Base-by-base conservation (phyloP, 2,888 invertebrate species). In the Nudaria mundana region DNA sequence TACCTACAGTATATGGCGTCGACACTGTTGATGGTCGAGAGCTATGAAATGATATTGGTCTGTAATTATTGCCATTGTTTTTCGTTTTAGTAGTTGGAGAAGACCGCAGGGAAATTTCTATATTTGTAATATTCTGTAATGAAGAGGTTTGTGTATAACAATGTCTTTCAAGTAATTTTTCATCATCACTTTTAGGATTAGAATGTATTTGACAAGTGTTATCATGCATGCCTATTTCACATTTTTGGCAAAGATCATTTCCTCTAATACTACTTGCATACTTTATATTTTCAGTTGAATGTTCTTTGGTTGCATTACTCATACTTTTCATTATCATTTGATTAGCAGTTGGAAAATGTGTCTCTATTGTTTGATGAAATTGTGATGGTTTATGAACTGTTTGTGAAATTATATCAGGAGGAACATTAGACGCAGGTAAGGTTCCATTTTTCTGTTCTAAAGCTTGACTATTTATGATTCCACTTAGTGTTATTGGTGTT, bases 141-240 rank as follows among this genome's bases (percentile, higher is more conserved):
- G 88, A 85, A 18, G 84, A 66, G 20, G 82, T 76, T 52, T 83
- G 81, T 13, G 81, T 64, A 39, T 78, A 79, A 48, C 71, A 69
- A 51, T 78, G 72, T 48, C 81, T 75, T 59, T 90, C 89, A 40
- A 85, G 55, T 56, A 90, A 63, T 56, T 90, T 90, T 70, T 90
- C 89, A 45, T 90, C 89, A 39, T 90, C 89, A 58, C 89, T 90
- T 63, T 88, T 89, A 63, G 86, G 86, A 61, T 80, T 87, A 39
- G 78, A 75, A 56, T 66, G 63, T 37, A 72, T 48, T 33, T 66
- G 63, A 24, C 66, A 65, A 43, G 81, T 79, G 48, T 71, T 78
- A 3, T 75, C 76, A 71, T 81, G 83, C 41, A 76, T 51, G 26
- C 79, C 81, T 26, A 74, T 53, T 74, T 80, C 80, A 62, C 71